These are phyloP conservation scores for Bhutanitis thaidina DNA, from an alignment of 2,888 invertebrate species.

Conservation along the genomic window DNA sequence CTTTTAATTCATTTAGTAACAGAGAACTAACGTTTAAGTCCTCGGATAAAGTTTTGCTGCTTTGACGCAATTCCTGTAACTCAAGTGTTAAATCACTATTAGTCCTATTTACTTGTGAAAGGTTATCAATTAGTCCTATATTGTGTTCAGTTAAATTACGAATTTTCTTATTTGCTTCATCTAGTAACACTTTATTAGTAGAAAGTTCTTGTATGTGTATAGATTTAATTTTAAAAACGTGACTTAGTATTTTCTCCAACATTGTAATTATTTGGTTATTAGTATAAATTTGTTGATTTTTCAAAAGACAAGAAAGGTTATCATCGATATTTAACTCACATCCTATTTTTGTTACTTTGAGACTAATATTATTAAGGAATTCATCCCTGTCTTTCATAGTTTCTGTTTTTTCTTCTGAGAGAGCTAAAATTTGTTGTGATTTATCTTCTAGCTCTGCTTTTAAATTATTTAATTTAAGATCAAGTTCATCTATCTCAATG, in stretches of 20 bases:
- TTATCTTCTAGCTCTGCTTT: conserved; percentile 31
- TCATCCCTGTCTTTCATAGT: conserved; percentile 28
- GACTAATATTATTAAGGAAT: conserved; percentile 36
- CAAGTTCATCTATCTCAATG: conserved; percentile 26
- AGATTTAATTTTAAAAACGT: conserved; percentile 13
- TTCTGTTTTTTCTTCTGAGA: conserved; percentile 15
- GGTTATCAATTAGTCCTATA: conserved; percentile 30
- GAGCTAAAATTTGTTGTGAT: conserved; percentile 12
- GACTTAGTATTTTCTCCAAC: conserved; percentile 40
- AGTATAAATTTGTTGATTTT: conserved; percentile 25
- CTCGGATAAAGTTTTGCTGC: conserved; percentile 33
- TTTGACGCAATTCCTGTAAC: conserved; percentile 33
- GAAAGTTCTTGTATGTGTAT: conserved; percentile 25
- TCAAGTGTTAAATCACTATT: conserved; percentile 32
- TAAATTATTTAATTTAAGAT: conserved; percentile 19
- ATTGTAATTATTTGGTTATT: conserved; percentile 35
- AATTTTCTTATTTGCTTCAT: conserved; percentile 31
- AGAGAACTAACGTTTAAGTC: conserved; percentile 38
- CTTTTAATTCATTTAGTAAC: conserved; percentile 39
- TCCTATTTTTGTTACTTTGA: conserved; percentile 32
- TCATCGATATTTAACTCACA: conserved; percentile 33
- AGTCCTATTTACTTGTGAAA: conserved; percentile 33
- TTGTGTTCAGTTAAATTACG: conserved; percentile 37
- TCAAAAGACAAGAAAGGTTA: conserved; percentile 20
- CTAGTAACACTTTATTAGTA: conserved; percentile 24